Evolutionary conservation across 1,140 invertebrate genomes (phyloP), one percentile per base, ranked within the genome.

Genomic region (Colletes latitarsis): DNA sequence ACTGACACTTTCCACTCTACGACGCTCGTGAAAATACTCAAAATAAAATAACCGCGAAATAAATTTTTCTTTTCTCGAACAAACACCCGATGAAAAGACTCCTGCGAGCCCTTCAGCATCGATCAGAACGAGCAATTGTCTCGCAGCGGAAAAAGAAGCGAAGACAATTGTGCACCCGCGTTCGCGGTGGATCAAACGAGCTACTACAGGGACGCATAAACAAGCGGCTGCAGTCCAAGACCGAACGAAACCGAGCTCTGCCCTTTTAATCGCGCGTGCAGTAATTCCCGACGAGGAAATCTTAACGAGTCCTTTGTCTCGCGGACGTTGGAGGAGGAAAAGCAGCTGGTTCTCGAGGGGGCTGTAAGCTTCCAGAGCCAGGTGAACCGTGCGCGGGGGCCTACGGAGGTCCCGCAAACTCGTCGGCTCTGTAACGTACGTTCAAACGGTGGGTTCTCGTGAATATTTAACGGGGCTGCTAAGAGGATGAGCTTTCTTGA

Each of bases 391-490:
- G 9, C 1, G 43, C 49, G n/a, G 5, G 15, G n/a, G 30, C 8
- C 43, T 12, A 30, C 64, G 21, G 15, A 19, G 77, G 55, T 67
- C 60, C 70, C 71, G 69, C 46, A 71, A 57, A 67, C 68, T 67
- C 76, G 52, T 64, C 67, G 66, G 19, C 66, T 63, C 60, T 58
- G 82, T 81, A 84, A 84, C 69, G 70, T 53, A 71, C 72, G 77
- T 55, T 84, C 74, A 85, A 85, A 85, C 78, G 71, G 64, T 30
- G 58, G 77, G 53, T 79, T 76, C 85, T 86, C 83, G 79, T 88
- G 87, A 88, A 88, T 88, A 88, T 88, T 88, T 87, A 85, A 87
- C 84, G 77, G 30, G 57, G 66, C 64, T 60, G 46, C 76, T 88
- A 86, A 88, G 77, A 85, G 77, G 81, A 88, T 76, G 86, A 82